Evolutionary conservation across 2,113 vertebrate species (phyloP).

Genomic region (Syngnathus scovelli): DNA sequence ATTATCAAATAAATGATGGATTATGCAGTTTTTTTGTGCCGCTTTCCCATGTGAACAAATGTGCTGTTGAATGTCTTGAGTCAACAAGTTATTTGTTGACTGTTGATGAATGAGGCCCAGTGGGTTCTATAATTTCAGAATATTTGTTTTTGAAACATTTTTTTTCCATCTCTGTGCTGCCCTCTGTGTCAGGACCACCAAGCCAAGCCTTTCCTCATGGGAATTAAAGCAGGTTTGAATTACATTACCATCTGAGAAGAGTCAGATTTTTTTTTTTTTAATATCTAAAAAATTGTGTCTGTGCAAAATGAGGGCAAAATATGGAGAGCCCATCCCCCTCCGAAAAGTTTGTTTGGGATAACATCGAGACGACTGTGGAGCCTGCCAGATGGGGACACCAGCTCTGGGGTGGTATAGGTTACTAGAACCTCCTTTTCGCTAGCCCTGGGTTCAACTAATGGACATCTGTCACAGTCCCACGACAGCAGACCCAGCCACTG

Average conservation of each 20-base stretch:
- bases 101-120: slow-evolving; percentile 1
- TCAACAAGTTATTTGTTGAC: not conserved
- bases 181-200: slow-evolving; percentile 58
- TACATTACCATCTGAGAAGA: not conserved
- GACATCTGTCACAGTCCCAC: slow-evolving; percentile 75
- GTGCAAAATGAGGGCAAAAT: too few relatives aligned
- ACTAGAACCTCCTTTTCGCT: slow-evolving; percentile 52
- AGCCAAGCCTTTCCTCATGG: slow-evolving; percentile 27
- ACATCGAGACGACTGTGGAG: slow-evolving; percentile 6
- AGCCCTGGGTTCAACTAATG: slow-evolving; percentile 58
- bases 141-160: slow-evolving; percentile 51
- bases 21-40: not conserved
- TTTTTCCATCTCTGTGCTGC: slow-evolving; percentile 38
- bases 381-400: slow-evolving; percentile 67
- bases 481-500: slow-evolving; percentile 51
- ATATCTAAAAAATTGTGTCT: not conserved
- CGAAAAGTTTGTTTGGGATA: slow-evolving; percentile 1
- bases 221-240: slow-evolving; percentile 13
- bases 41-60: not conserved
- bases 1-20: not conserved
- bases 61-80: not conserved
- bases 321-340: not conserved
- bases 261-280: slow-evolving; percentile 5
- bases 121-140: slow-evolving; percentile 39
- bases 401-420: slow-evolving; percentile 54